Evolutionary conservation across 2,113 vertebrate genomes (phyloP).

Genomic region (Ovibos moschatus): DNA sequence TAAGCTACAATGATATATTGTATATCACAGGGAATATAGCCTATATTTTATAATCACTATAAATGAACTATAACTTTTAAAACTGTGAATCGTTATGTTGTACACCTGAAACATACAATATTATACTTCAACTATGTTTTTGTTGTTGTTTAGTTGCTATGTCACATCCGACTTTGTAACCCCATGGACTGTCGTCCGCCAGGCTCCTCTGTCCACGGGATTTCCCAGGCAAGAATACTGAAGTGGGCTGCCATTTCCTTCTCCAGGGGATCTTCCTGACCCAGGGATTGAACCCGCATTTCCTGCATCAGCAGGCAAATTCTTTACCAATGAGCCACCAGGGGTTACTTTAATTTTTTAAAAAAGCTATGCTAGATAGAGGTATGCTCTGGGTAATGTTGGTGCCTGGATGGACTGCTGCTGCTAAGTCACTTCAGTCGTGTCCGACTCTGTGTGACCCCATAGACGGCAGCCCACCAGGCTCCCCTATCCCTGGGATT

Average conservation of each 20-base stretch:
- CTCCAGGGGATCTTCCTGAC: neutral
- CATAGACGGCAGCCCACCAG: no score
- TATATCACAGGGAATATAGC: neutral
- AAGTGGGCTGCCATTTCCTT: neutral
- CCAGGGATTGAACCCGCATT: neutral
- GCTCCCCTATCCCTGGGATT: no score
- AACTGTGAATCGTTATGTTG: neutral
- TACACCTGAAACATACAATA: neutral
- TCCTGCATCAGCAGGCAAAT: neutral
- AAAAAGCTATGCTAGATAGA: neutral
- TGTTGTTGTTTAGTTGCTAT: neutral
- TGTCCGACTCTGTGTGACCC: no score
- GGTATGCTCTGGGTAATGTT: neutral
- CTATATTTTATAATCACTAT: neutral
- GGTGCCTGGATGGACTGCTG: neutral
- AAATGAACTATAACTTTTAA: neutral
- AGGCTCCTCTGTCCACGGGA: neutral
- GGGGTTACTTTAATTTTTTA: neutral
- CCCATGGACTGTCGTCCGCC: rapidly evolving
- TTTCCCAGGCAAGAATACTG: neutral
- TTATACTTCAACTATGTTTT: neutral
- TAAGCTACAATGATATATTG: neutral
- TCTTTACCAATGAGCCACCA: neutral
- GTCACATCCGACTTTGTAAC: neutral
- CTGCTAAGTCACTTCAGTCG: no score